Conservation (phyloP, 2,888 invertebrate species). For the Cerceris ruficornis region DNA sequence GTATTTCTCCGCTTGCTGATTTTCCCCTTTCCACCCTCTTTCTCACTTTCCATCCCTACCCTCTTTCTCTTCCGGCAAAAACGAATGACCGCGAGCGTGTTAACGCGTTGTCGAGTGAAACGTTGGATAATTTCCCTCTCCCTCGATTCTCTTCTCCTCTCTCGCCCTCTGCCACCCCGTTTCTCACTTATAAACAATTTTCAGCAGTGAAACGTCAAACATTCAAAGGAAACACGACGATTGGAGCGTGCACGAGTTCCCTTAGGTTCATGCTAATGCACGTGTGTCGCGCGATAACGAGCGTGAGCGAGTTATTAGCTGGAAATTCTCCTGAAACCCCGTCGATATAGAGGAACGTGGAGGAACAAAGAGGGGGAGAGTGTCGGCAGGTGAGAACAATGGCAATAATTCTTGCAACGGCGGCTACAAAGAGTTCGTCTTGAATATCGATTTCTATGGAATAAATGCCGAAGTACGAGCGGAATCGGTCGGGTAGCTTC, state of each 20-base stretch:
- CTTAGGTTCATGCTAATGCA: constrained; percentile 51
- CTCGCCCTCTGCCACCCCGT: constrained; percentile 27
- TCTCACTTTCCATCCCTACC: background rate
- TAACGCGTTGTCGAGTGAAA: constrained; percentile 41
- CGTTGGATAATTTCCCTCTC: constrained; percentile 33
- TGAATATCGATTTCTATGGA: background rate
- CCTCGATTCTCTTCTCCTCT: background rate
- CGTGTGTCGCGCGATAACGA: constrained; percentile 56
- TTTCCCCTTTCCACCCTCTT: background rate
- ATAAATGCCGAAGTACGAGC: no score
- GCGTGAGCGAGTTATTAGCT: constrained; percentile 55
- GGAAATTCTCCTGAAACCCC: constrained; percentile 50
- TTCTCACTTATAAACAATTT: constrained; percentile 55
- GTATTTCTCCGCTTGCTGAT: background rate
- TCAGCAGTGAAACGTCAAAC: constrained; percentile 51
- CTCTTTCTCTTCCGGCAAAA: constrained; percentile 23
- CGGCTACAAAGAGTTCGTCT: background rate
- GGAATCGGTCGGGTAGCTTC: no score
- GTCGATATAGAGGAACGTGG: constrained; percentile 28
- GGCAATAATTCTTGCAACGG: background rate
- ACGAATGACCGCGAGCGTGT: constrained; percentile 57
- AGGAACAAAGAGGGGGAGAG: background rate
- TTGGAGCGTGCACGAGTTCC: constrained; percentile 51
- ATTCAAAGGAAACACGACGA: constrained; percentile 52
- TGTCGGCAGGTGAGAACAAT: constrained; percentile 25